Conservation (phyloP, 2,113 vertebrate genomes). For the Tautogolabrus adspersus region DNA sequence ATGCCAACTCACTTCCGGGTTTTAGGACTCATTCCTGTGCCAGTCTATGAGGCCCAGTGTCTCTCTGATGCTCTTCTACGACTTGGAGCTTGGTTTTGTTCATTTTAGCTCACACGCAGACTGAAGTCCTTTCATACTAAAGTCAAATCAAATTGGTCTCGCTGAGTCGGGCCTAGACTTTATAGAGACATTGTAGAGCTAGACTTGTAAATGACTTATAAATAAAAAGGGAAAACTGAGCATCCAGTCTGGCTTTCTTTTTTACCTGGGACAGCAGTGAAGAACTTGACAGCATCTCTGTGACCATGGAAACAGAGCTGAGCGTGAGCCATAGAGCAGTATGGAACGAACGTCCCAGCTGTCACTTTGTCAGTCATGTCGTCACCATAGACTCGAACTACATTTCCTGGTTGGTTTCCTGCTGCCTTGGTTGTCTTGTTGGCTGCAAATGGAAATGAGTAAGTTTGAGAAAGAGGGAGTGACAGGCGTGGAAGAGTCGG, state of each 20-base stretch:
- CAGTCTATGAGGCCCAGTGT: too few relatives aligned
- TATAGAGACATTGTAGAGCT: too few relatives aligned
- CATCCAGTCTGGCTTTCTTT: too few relatives aligned
- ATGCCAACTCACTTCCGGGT: too few relatives aligned
- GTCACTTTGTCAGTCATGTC: constrained; percentile 96
- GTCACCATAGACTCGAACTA: constrained; percentile 93
- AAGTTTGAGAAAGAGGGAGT: constrained; percentile 44
- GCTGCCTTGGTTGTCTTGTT: constrained; percentile 87
- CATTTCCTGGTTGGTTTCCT: constrained; percentile 87
- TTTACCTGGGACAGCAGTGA: constrained; percentile 95
- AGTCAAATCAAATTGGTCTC: too few relatives aligned
- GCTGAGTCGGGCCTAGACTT: too few relatives aligned
- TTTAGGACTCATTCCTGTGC: too few relatives aligned
- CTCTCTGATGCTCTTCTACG: too few relatives aligned
- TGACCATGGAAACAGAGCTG: constrained; percentile 99
- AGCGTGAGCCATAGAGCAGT: constrained; percentile 97
- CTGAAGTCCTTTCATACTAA: too few relatives aligned
- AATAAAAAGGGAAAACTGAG: neutral
- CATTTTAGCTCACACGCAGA: too few relatives aligned
- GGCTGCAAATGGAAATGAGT: constrained; percentile 67
- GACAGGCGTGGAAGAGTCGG: neutral
- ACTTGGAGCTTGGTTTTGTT: too few relatives aligned
- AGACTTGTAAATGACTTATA: too few relatives aligned
- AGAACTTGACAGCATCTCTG: constrained; percentile 98
- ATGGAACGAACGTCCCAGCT: constrained; percentile 93